phyloP scores from a whole-genome alignment of 2,113 vertebrate species.

The Pollimyrus isidori region DNA sequence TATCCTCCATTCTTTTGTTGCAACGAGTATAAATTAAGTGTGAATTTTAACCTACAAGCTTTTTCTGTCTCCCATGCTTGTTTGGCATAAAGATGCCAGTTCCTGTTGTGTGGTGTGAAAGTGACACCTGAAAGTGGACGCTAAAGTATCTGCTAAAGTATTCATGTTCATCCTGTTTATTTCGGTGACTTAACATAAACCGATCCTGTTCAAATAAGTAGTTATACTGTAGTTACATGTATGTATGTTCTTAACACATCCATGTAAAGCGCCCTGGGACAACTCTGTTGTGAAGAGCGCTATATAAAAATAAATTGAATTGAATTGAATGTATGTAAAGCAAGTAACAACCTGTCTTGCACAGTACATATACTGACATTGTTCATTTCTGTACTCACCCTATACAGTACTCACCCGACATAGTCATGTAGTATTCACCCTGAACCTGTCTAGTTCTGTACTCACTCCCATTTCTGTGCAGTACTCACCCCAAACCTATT shows the following conservation, averaged over 20 bases:
- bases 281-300: too few relatives aligned
- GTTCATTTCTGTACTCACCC: background rate
- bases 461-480: background rate
- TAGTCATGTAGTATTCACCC: slow-evolving; percentile 34
- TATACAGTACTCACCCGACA: background rate
- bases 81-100: background rate
- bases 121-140: background rate
- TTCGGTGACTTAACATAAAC: background rate
- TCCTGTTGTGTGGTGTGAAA: background rate
- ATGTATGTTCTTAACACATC: too few relatives aligned
- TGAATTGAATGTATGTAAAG: background rate
- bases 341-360: background rate
- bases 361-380: background rate
- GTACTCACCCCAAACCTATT: slow-evolving; percentile 34
- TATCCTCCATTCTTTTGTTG: background rate
- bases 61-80: background rate
- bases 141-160: too few relatives aligned
- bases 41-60: background rate
- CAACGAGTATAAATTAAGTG: background rate
- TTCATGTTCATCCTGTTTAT: background rate
- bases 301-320: too few relatives aligned
- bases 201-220: background rate
- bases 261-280: too few relatives aligned
- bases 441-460: background rate
- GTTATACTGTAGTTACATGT: background rate